These are phyloP conservation scores for Zaprionus ghesquierei DNA, from an alignment of 1,140 invertebrate species.

Conservation along the genomic window DNA sequence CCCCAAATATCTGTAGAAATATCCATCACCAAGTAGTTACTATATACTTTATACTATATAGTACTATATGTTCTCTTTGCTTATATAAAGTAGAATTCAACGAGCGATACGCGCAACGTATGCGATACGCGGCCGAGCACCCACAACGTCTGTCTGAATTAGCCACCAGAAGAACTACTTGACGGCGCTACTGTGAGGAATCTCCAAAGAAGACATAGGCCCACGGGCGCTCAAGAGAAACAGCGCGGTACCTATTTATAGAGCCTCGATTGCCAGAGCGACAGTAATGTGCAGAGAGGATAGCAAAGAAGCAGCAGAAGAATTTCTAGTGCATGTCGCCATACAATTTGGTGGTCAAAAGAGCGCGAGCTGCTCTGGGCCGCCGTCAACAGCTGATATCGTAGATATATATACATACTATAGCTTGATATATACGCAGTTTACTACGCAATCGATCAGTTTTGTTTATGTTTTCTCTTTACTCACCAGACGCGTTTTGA, in stretches of 20 bases:
- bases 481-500: constrained; percentile 79
- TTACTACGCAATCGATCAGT: constrained; percentile 37
- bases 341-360: constrained; percentile 31
- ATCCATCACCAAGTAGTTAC: constrained; percentile 55
- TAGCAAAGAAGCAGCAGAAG: constrained; percentile 33
- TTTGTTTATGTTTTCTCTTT: constrained; percentile 63
- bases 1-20: constrained; percentile 87
- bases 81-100: constrained; percentile 64
- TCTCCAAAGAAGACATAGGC: constrained; percentile 58
- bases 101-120: constrained; percentile 41
- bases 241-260: constrained; percentile 54
- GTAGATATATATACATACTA: constrained; percentile 6
- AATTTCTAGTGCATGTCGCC: constrained; percentile 36
- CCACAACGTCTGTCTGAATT: constrained; percentile 58
- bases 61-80: constrained; percentile 26
- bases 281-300: constrained; percentile 51
- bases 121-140: constrained; percentile 24
- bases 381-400: constrained; percentile 29
- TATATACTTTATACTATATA: background rate
- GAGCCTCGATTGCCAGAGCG: constrained; percentile 48
- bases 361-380: constrained; percentile 30
- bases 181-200: constrained; percentile 65
- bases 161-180: constrained; percentile 54
- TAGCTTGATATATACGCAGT: constrained; percentile 9
- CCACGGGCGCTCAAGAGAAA: constrained; percentile 61